Conservation (phyloP, 2,797 vertebrate species). For the Ctenopoma multispine region DNA sequence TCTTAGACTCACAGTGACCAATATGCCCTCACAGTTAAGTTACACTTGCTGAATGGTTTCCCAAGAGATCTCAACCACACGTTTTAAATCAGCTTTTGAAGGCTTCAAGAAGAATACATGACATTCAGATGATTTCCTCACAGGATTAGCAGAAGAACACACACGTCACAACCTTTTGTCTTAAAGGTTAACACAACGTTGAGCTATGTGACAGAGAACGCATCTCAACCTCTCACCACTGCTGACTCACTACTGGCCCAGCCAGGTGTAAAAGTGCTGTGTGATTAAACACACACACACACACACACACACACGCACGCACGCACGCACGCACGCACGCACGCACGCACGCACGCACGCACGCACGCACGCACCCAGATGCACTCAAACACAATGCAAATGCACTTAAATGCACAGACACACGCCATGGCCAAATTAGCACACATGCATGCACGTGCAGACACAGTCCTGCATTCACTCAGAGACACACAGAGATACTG, state of each 20-base stretch:
- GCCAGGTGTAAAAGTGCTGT: constrained; percentile 70
- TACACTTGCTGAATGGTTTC: constrained; percentile 57
- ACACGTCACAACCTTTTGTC: constrained; percentile 78
- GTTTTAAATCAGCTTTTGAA: constrained; percentile 65
- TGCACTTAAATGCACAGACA: constrained; percentile 46
- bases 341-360: constrained; percentile 26
- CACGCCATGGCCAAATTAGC: constrained; percentile 56
- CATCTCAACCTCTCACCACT: constrained; percentile 57
- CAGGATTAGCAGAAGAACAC: constrained; percentile 71
- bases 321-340: constrained; percentile 22
- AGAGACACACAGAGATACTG: constrained; percentile 56
- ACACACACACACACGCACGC: constrained; percentile 35
- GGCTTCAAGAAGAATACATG: constrained; percentile 67
- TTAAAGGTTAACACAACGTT: constrained; percentile 82
- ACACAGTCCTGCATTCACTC: constrained; percentile 22
- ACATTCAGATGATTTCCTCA: constrained; percentile 73
- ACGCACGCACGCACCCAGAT: constrained; percentile 5
- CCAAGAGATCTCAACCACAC: constrained; percentile 48
- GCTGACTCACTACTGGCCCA: constrained; percentile 74
- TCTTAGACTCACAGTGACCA: constrained; percentile 24
- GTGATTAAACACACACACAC: constrained; percentile 40
- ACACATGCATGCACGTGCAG: constrained; percentile 51
- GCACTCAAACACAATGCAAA: constrained; percentile 59
- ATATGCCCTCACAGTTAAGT: constrained; percentile 32
- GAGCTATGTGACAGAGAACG: constrained; percentile 62